Conservation (phyloP, 2,797 vertebrate species). For the Chloroceryle amazona region DNA sequence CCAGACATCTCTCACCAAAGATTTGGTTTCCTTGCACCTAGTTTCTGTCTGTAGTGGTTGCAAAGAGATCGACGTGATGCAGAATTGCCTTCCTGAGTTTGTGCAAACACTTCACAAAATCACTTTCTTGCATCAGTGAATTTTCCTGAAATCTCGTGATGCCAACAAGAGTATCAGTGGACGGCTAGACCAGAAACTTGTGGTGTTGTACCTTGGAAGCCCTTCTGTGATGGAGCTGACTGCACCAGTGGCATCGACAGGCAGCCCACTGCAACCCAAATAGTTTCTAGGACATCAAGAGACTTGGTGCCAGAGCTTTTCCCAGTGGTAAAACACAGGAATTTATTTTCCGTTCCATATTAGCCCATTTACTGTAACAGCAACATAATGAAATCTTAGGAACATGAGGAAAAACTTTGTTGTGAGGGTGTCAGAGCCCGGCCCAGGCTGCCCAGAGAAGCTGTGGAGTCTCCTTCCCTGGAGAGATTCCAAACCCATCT, state of each 20-base stretch:
- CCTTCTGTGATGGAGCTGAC: background rate
- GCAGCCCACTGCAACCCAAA: background rate
- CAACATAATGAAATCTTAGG: background rate
- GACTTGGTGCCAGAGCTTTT: background rate
- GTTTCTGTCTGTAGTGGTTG: slow-evolving; percentile 12
- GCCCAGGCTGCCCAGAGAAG: background rate
- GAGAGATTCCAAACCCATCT: background rate
- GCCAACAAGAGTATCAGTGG: accelerated
- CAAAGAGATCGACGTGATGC: background rate
- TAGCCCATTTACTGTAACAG: background rate
- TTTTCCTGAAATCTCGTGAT: background rate
- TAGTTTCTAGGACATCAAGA: background rate
- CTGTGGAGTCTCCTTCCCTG: background rate
- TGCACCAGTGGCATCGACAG: background rate
- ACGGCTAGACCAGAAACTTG: background rate
- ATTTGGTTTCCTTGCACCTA: background rate
- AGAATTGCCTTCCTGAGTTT: background rate
- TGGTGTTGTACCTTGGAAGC: background rate
- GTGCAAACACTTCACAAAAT: background rate
- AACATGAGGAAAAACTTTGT: background rate
- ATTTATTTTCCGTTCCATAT: background rate
- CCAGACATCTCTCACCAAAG: background rate
- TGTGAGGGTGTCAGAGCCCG: background rate
- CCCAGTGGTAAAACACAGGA: background rate
- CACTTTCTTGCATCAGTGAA: background rate